Conservation (phyloP, 2,797 vertebrate genomes). For the Tapera naevia region DNA sequence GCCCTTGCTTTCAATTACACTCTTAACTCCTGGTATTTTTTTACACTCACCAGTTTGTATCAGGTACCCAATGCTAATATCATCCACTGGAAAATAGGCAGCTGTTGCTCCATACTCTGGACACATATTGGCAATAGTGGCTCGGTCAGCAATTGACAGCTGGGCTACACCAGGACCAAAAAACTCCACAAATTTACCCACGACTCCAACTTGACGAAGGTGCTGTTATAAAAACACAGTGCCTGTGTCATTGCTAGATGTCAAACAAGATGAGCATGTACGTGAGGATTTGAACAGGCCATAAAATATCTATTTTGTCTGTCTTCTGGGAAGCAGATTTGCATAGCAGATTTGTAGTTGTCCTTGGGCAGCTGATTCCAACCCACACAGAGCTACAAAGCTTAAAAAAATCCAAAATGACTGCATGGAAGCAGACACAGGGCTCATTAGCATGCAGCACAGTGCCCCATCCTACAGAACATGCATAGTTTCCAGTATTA, state of each 20-base stretch:
- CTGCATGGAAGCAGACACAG: neutral
- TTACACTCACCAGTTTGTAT: constrained; percentile 87
- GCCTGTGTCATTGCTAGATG: neutral
- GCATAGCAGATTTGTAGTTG: neutral
- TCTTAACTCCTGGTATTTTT: neutral
- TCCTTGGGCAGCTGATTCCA: neutral
- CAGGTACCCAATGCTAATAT: constrained; percentile 90
- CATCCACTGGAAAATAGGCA: constrained; percentile 94
- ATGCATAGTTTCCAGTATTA: neutral
- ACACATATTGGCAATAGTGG: constrained; percentile 99
- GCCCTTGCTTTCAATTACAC: neutral
- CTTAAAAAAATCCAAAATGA: neutral
- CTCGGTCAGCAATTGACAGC: constrained; percentile 94
- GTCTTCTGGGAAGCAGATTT: neutral
- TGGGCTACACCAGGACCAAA: constrained; percentile 93
- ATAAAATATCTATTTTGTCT: neutral
- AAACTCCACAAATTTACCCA: constrained; percentile 98
- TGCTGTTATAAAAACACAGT: constrained; percentile 70
- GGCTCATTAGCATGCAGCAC: neutral
- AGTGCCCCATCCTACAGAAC: neutral
- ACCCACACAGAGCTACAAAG: neutral
- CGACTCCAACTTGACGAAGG: constrained; percentile 91
- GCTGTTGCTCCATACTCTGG: constrained; percentile 97
- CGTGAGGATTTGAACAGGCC: neutral
- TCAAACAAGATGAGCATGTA: neutral